Conservation (phyloP, 1,140 invertebrate species). For the Sinonovacula constricta region DNA sequence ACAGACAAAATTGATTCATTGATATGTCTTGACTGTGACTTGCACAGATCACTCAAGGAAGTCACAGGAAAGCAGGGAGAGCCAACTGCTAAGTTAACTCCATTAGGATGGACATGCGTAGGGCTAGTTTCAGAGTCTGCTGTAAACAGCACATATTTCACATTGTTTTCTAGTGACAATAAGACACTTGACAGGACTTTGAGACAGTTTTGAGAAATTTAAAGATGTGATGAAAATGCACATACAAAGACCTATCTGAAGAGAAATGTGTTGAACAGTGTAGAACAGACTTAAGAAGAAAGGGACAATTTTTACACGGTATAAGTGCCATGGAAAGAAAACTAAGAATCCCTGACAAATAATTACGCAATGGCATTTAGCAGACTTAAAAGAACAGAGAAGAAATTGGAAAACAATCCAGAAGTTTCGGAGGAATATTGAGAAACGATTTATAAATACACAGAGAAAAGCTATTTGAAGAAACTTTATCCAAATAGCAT, state of each 20-base stretch:
- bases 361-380: constrained; percentile 6
- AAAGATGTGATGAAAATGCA: not conserved
- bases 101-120: constrained; percentile 28
- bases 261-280: not conserved
- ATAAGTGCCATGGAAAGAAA: constrained; percentile 43
- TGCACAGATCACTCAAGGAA: constrained; percentile 7
- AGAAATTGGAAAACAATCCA: constrained; percentile 9
- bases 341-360: not conserved
- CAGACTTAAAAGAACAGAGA: constrained; percentile 27
- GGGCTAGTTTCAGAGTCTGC: not conserved
- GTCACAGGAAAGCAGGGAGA: constrained; percentile 7
- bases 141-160: not conserved
- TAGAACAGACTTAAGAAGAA: not conserved
- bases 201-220: constrained; percentile 15
- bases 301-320: constrained; percentile 16
- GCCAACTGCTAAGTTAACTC: constrained; percentile 22
- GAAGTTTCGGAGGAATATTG: constrained; percentile 7
- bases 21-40: constrained; percentile 8
- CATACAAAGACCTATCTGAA: not conserved
- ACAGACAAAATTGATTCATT: constrained; percentile 1
- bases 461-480: not conserved
- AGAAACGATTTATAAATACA: not conserved
- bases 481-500: not conserved
- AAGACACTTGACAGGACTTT: not conserved
- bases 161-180: not conserved